Evolutionary conservation across 1,140 invertebrate genomes (phyloP).

Genomic region (Cotesia chilonis): DNA sequence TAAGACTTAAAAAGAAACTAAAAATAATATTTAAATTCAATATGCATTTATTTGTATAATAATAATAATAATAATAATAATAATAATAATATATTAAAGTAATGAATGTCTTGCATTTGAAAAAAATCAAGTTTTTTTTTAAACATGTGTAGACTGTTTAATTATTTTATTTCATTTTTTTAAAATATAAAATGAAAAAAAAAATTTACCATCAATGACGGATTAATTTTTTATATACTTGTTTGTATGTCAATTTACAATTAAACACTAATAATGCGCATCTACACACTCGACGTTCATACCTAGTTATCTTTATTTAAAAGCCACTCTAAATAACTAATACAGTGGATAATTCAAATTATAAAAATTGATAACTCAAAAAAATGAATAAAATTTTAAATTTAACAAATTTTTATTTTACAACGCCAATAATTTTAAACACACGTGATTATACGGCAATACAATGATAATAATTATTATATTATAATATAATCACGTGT

Average conservation of each 20-base stretch:
- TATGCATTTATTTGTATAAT: too few relatives aligned
- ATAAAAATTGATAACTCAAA: conserved; percentile 53
- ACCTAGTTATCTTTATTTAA: conserved; percentile 40
- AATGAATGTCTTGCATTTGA: too few relatives aligned
- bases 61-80: too few relatives aligned
- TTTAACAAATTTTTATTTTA: conserved; percentile 39
- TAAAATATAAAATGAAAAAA: conserved; percentile 31
- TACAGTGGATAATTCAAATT: conserved; percentile 48
- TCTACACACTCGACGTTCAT: conserved; percentile 29
- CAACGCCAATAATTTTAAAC: conserved; percentile 6
- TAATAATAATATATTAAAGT: too few relatives aligned
- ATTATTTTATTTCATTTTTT: too few relatives aligned
- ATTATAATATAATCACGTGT: neutral
- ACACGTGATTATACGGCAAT: neutral
- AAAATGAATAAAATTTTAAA: conserved; percentile 51
- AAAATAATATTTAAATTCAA: too few relatives aligned
- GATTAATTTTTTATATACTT: conserved; percentile 3
- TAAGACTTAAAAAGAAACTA: too few relatives aligned
- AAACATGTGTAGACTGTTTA: conserved; percentile 21
- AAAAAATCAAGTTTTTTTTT: neutral
- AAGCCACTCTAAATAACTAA: conserved; percentile 53
- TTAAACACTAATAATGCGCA: conserved; percentile 26
- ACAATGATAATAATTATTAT: neutral
- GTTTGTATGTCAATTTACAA: conserved; percentile 21
- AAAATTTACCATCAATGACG: neutral